Conservation (phyloP, 2,888 invertebrate species). For the Cephus nigrinus region DNA sequence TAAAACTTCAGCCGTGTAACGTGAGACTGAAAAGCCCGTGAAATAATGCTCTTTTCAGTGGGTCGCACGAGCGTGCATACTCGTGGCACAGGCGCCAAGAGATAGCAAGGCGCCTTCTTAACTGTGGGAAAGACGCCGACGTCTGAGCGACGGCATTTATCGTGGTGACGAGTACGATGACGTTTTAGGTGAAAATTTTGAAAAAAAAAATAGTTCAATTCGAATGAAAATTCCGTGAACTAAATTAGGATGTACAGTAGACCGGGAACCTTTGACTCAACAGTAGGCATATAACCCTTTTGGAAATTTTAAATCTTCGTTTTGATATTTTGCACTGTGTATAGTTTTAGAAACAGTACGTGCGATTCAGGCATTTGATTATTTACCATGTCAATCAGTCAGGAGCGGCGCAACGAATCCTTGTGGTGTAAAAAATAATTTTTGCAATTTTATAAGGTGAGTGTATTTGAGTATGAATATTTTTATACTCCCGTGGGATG, state of each 20-base stretch:
- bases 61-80: conserved; percentile 1
- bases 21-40: conserved; percentile 49
- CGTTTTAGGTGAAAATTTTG: background rate
- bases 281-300: background rate
- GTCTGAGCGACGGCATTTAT: conserved; percentile 29
- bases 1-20: conserved; percentile 28
- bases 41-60: conserved; percentile 52
- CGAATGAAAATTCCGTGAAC: background rate
- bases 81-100: conserved; percentile 47
- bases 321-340: background rate
- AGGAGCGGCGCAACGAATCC: background rate
- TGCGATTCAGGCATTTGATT: background rate
- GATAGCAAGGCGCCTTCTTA: conserved; percentile 57
- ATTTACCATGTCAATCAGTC: background rate
- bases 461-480: background rate
- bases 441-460: background rate
- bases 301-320: background rate
- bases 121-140: conserved; percentile 59
- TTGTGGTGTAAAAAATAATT: background rate
- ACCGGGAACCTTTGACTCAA: background rate
- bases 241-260: background rate
- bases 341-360: background rate
- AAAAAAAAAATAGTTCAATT: background rate
- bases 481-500: background rate
- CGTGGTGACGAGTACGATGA: background rate